Base-by-base conservation (phyloP, 2,113 vertebrate species). In the Tringa solitaria region DNA sequence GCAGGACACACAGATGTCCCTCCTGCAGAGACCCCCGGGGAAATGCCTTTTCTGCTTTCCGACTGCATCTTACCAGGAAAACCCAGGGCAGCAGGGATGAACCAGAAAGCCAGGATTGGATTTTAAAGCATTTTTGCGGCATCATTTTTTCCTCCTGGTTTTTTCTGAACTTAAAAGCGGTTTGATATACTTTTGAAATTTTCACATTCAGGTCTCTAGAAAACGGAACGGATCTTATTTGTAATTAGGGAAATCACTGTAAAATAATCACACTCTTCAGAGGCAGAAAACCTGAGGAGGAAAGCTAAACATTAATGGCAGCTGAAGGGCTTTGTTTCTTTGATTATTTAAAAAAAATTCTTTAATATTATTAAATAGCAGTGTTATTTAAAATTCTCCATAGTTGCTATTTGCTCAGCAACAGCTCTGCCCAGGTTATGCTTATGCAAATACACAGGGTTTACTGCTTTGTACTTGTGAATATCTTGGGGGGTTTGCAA, bases 61-160 rank as follows among this genome's bases (percentile, higher is more conserved):
- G 20, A 13, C 68, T 75, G 39, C 37, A 4, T 74, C 74, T 17
- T 6, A 21, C 0, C 53, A 6, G 4, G 59, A 28, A 35, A 23
- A 2, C 8, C 3, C 27, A 1, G 76, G n/a, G 46, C 27, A 12
- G 60, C 1, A 28, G 51, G 22, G 64, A 33, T n/a, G 60, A 3
- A 2, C 11, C 33, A 19, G 12, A 9, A 16, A 8, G 16, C 1
- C 5, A 37, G 20, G 41, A 4, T 2, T 53, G 61, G 2, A 2
- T 54, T 63, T 72, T 3, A 56, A 37, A 72, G 27, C 4, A 0
- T 20, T 84, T 80, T 69, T 70, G 26, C 15, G 16, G 74, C 57
- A 32, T 20, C 30, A 4, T 12, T 94, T 83, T 53, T 54, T 23
- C 32, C 26, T 28, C 10, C 28, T 12, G 24, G 10, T 48, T 12